Base-by-base conservation (phyloP, 1,140 invertebrate species). In the Ceratoteleas bidentatus region DNA sequence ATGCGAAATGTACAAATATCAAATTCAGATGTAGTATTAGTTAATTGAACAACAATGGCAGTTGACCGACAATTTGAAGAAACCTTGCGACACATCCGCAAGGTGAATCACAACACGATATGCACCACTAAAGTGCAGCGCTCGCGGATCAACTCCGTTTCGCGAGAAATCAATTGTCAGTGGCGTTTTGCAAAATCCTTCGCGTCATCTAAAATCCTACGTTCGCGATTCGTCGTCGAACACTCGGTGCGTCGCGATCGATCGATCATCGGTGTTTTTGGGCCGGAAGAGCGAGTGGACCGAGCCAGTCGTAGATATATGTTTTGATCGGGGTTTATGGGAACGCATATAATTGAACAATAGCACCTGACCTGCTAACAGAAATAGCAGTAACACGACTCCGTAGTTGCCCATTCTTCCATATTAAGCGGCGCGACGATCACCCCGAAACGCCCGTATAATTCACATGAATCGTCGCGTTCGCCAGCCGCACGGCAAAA, bases 291-390 rank as follows among this genome's bases (percentile, higher is more conserved):
- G 14, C 24, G 9, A 61, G 50, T 61, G 11, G 38, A 72, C 9
- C n/a, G 8, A 45, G 40, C 1, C 32, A 60, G 36, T 10, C 11
- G 38, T 10, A 73, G n/a, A 74, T 64, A 64, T 64, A 58, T 74
- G 50, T 64, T 76, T 76, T 57, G n/a, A 43, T 66, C 38, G 10
- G 14, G 40, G 14, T 68, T 57, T 78, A 70, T 65, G 66, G 74
- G 34, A 49, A 62, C 47, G 24, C 4, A 66, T 60, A 72, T 64
- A 66, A 64, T 50, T 74, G 16, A 70, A 47, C 43, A 76, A 49
- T 81, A 70, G 49, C 36, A 38, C 57, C 79, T 81, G 54, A 81
- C 79, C 79, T 81, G 79, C 79, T 81, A 81, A 69, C 64, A 81
- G 54, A 72, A 81, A 81, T 81, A 81, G 69, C 72, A 81, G 79